Percentiles rank a stretch among this genome's conserved stretches.
Evolutionary conservation across 2,113 vertebrate genomes (phyloP).

Genomic region (Grallaria varia): DNA sequence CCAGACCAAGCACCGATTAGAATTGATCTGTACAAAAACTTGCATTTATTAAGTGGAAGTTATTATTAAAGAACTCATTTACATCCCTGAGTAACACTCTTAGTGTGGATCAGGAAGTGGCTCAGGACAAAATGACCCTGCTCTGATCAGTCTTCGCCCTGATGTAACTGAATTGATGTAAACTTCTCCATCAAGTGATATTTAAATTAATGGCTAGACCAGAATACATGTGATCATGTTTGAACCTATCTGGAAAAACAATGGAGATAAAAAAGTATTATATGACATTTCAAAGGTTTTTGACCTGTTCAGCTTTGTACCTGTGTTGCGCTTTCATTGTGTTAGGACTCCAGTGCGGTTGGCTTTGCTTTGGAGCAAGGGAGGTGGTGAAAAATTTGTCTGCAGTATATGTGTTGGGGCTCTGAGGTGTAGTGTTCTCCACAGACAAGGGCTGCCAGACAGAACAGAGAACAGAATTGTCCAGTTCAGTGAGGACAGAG

Average conservation of each 20-base stretch:
- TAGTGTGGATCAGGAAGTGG: neutral
- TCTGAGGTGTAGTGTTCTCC: neutral
- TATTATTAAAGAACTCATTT: neutral
- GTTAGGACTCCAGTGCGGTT: neutral
- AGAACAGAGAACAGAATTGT: neutral
- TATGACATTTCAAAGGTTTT: neutral
- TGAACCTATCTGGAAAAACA: neutral
- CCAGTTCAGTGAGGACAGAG: constrained; percentile 37
- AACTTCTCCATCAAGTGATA: neutral
- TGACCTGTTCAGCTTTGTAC: neutral
- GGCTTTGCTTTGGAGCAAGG: neutral
- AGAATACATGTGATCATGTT: neutral
- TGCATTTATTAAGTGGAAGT: neutral
- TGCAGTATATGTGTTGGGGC: neutral
- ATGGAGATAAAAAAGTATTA: neutral
- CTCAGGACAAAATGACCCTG: neutral
- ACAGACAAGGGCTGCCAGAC: neutral
- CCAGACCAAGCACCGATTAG: neutral
- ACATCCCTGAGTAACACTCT: neutral
- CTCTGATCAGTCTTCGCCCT: neutral
- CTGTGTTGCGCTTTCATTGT: neutral
- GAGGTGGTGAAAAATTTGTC: neutral
- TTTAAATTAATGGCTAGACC: neutral
- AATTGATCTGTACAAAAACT: neutral
- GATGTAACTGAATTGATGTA: neutral